phyloP scores from a whole-genome alignment of 2,888 invertebrate species.

The Nephrotoma appendiculata region DNA sequence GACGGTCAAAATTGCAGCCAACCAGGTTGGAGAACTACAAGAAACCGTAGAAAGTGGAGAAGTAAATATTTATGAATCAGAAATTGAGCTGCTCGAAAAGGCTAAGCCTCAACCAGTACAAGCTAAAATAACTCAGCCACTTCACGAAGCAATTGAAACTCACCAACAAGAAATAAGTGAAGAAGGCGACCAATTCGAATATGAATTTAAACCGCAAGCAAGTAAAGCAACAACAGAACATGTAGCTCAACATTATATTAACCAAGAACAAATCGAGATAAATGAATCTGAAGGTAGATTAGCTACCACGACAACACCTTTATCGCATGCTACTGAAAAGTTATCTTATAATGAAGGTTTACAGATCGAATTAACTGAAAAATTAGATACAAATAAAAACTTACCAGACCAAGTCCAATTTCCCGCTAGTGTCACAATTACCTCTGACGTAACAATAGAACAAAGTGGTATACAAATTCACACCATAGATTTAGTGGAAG shows the following conservation, averaged over 20 bases:
- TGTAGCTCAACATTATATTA: not conserved
- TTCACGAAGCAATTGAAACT: conserved; percentile 34
- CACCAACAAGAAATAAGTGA: conserved; percentile 20
- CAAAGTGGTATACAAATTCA: not conserved
- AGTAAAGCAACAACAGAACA: not conserved
- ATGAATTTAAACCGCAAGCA: not conserved
- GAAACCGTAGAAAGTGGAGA: not conserved
- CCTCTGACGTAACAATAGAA: not conserved
- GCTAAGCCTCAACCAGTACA: conserved; percentile 34
- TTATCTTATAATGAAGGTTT: not conserved
- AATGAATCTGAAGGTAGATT: not conserved
- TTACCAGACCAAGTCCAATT: not conserved
- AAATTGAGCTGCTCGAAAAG: conserved; percentile 32
- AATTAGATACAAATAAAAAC: not conserved
- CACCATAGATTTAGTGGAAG: not conserved
- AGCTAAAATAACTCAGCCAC: conserved; percentile 34
- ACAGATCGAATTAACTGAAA: not conserved
- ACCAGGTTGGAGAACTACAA: not conserved
- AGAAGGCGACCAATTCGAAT: conserved; percentile 20
- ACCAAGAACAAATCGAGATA: not conserved
- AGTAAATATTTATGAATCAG: conserved; percentile 29
- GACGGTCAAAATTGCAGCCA: not conserved
- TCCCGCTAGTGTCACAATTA: not conserved
- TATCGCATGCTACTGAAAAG: not conserved
- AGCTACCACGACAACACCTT: not conserved